Evolutionary conservation across 2,113 vertebrate genomes (phyloP), one percentile per base, ranked within the genome.

Genomic region (Paracanthobrama guichenoti): DNA sequence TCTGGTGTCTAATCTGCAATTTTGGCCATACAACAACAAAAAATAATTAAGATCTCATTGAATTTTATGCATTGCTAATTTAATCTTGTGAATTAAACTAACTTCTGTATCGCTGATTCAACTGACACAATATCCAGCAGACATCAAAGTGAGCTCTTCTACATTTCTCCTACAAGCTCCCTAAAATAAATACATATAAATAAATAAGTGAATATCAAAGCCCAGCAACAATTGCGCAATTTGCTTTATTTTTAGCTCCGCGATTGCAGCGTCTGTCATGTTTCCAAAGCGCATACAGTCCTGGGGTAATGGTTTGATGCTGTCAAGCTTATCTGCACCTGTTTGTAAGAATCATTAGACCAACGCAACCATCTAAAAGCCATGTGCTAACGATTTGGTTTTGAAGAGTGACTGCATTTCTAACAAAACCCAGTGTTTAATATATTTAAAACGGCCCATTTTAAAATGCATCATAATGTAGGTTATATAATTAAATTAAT

Each of bases 171-270:
- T 50, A 6, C 22, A 24, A 79, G 76, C 55, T 26, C 4, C 20
- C 16, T 35, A 50, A 71, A 42, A 55, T 60, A 81, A 81, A 78
- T 48, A 46, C 6, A 39, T 6, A 39, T 6, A 39, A 6, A 39
- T 39, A 39, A 39, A 6, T 5, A 39, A 39, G 39, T 24, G 31
- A n/a, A 24, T 79, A 55, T 50, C 57, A 79, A 79, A 80, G 55
- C 42, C 62, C 53, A 75, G 85, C 64, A 46, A 67, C 59, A 77
- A 48, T 85, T 77, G 59, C 8, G 18, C 69, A 85, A 83, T 28
- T 50, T 53, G 35, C 50, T 62, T 81, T 84, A 87, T 89, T 89
- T 89, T 81, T 87, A 87, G n/a, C 53, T 12, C 24, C n/a, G 69
- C 78, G 14, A 73, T 31, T 10, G 22, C 42, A 24, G 75, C 59